These are phyloP conservation scores for Aproaerema taeniolella DNA, from an alignment of 2,888 invertebrate species.

Conservation along the genomic window DNA sequence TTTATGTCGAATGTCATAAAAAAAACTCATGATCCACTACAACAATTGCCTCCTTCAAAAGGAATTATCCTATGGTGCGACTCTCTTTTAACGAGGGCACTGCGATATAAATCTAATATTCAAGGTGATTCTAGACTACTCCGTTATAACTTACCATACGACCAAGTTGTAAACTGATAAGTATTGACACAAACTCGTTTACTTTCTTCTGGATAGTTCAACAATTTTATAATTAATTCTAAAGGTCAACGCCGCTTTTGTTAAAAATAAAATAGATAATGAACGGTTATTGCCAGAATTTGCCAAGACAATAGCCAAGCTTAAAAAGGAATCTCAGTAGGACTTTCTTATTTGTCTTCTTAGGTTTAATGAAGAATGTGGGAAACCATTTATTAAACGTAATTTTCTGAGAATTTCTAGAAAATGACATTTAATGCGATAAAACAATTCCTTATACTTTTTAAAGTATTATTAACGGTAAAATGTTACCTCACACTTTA, in stretches of 20 bases:
- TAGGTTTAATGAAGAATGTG: slow-evolving; percentile 7
- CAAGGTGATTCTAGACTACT: too few relatives aligned
- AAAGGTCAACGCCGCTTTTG: neutral
- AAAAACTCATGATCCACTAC: slow-evolving; percentile 11
- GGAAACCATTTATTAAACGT: too few relatives aligned
- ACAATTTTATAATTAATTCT: too few relatives aligned
- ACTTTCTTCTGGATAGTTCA: too few relatives aligned
- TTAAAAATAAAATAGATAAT: neutral
- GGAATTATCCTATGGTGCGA: slow-evolving; percentile 22
- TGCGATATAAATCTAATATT: slow-evolving; percentile 39
- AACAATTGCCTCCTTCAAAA: slow-evolving; percentile 26
- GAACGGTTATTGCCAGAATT: neutral
- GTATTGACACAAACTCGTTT: too few relatives aligned
- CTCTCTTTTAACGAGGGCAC: slow-evolving; percentile 27
- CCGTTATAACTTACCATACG: too few relatives aligned
- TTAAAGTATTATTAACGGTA: too few relatives aligned
- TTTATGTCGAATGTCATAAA: slow-evolving; percentile 7
- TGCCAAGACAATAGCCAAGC: slow-evolving; percentile 1
- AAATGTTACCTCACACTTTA: too few relatives aligned
- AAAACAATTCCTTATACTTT: too few relatives aligned
- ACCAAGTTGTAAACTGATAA: too few relatives aligned
- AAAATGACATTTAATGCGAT: too few relatives aligned
- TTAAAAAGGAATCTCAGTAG: slow-evolving; percentile 3
- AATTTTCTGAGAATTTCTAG: too few relatives aligned
- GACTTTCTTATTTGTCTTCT: slow-evolving; percentile 3